Evolutionary conservation across 2,888 invertebrate species (phyloP).

Genomic region (Ypsolopha scabrella): DNA sequence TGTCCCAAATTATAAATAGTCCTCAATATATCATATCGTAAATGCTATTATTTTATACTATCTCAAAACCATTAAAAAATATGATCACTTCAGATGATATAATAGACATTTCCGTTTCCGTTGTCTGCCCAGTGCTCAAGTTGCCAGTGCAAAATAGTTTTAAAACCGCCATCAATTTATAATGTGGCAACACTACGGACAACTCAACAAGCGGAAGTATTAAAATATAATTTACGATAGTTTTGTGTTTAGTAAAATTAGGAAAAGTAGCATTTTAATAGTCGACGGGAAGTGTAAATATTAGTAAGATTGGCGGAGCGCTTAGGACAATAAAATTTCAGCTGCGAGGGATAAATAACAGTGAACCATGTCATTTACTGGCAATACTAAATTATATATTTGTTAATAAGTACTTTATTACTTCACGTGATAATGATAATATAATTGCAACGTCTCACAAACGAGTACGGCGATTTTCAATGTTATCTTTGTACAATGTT

Average conservation of each 20-base stretch:
- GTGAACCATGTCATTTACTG: conserved; percentile 8
- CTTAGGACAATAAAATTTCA: conserved; percentile 37
- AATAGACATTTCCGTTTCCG: conserved; percentile 60
- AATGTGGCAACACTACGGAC: conserved; percentile 55
- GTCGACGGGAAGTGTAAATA: conserved; percentile 55
- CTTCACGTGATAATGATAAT: too few relatives aligned
- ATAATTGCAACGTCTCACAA: too few relatives aligned
- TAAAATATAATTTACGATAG: conserved; percentile 60
- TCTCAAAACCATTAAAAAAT: conserved; percentile 29
- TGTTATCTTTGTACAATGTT: neutral
- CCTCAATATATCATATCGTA: neutral
- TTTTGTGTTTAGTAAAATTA: conserved; percentile 61
- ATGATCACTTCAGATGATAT: conserved; percentile 42
- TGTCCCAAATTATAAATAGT: neutral
- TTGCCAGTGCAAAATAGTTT: conserved; percentile 64
- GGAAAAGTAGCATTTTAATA: conserved; percentile 51
- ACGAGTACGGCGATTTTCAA: too few relatives aligned
- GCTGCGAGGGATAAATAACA: conserved; percentile 19
- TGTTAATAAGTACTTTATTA: too few relatives aligned
- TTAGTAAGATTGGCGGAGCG: conserved; percentile 38
- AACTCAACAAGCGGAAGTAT: conserved; percentile 59
- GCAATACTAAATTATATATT: too few relatives aligned
- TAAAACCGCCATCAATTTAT: conserved; percentile 60
- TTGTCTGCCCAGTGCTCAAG: conserved; percentile 38
- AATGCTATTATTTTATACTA: conserved; percentile 9